Evolutionary conservation across 1,140 invertebrate genomes (phyloP), one percentile per base, ranked within the genome.

Genomic region (Heliothis virescens): DNA sequence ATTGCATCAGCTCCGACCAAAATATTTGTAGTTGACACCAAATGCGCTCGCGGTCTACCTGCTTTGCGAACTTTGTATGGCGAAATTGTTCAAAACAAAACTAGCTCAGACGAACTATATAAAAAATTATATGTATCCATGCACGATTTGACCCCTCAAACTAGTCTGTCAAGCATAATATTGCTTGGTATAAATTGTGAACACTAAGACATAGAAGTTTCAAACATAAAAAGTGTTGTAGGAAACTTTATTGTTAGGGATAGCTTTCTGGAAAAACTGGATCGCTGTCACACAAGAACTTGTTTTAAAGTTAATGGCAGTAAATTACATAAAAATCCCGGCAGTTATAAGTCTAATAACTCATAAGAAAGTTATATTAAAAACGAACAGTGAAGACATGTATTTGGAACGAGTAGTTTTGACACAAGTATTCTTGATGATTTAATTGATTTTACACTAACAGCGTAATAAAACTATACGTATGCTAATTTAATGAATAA

Each of bases 1-100:
- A 91, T 91, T 92, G 89, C 87, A 90, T 88, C 88, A 89, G 82
- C 71, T 74, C 81, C 81, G 85, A 81, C 84, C 87, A 87, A 90
- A 87, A 88, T 88, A 87, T 84, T 67, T 82, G 77, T 80, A 81
- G 77, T 77, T 83, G 72, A 77, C 83, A 84, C 78, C 82, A 82
- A 84, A 80, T 84, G 78, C 82, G 84, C 84, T 89, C 81, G 85
- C 84, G 86, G 83, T 86, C 77, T 81, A 71, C 80, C 26, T 88
- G 90, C 90, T 84, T 82, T 87, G 90, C 90, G 90, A 91, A 87
- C 78, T 88, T 89, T 83, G 80, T 16, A 34, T 79, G 26, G 75
- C 80, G 80, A 81, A 73, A 73, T 78, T 52, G 34, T 21, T 78
- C 34, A 55, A 53, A 55, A 57, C n/a, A 72, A 21, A 16, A 55